Evolutionary conservation across 1,140 invertebrate species (phyloP).

Genomic region (Maconellicoccus hirsutus): DNA sequence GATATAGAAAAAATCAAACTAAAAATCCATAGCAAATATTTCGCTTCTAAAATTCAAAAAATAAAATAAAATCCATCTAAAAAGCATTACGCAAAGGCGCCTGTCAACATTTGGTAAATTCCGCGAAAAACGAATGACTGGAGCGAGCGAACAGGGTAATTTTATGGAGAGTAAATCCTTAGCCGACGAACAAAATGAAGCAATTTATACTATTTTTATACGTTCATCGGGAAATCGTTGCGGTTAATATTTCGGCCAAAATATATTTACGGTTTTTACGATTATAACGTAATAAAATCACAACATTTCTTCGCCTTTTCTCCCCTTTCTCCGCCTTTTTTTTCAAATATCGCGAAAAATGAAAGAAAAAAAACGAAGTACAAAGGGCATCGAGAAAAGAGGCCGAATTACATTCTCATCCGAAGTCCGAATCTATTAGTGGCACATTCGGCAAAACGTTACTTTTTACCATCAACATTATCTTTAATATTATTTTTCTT

Average conservation of each 20-base stretch:
- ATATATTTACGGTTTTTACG: not conserved
- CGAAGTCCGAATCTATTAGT: not conserved
- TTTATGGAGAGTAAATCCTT: not conserved
- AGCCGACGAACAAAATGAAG: not conserved
- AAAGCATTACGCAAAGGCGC: too few species aligned
- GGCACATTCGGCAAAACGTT: not conserved
- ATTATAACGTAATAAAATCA: slow-evolving; percentile 1
- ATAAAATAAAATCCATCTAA: too few species aligned
- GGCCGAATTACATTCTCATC: not conserved
- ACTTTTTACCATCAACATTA: not conserved
- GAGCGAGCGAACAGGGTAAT: too few species aligned
- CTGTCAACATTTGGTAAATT: not conserved
- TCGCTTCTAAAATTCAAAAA: too few species aligned
- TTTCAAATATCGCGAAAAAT: not conserved
- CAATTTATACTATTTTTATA: not conserved
- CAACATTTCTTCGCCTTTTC: not conserved
- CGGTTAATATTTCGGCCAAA: not conserved
- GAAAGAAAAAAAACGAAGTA: not conserved
- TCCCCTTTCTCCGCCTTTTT: not conserved
- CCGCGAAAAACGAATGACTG: not conserved
- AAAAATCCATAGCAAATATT: too few species aligned
- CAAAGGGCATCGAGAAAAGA: not conserved
- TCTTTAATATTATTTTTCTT: slow-evolving; percentile 10
- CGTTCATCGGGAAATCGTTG: not conserved
- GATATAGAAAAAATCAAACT: too few species aligned